Evolutionary conservation across 2,888 invertebrate genomes (phyloP), one percentile per base, ranked within the genome.

Genomic region (Anorthoa munda): DNA sequence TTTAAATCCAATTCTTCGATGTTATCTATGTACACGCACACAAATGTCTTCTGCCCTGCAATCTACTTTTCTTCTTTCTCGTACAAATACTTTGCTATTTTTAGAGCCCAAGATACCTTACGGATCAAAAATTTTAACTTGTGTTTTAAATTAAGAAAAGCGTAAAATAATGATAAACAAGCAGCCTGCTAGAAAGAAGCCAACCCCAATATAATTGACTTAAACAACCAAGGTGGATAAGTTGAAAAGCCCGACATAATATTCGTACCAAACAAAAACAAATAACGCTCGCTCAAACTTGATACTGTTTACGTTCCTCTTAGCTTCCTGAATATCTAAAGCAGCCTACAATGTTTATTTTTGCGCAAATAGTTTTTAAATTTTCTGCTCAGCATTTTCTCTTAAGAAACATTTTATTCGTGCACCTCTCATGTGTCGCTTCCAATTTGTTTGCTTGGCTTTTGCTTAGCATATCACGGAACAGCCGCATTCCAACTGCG

Each of bases 381-480:
- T 80, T 78, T 82, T 81, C 79, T 72, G 65, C 78, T 81, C 76
- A 76, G 75, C 86, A 84, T 84, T 88, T 90, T 87, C 84, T 84
- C 79, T 84, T 84, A 77, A 84, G 88, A 87, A 90, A 91, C 88
- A 89, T 89, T 90, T 90, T 90, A 88, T 89, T 88, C 87, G 81
- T 87, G 85, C 88, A 89, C 87, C 87, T 90, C 84, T 86, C 83
- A 87, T 90, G 90, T 89, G 91, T 90, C 91, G 89, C 90, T 89
- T 89, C 91, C 93, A 95, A 95, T 95, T 95, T 94, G 94, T 95
- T 95, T 94, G 91, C 93, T 92, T 92, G 92, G 92, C 93, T 93
- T 93, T 94, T 94, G 94, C 93, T 94, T 94, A 94, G 93, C 95
- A 94, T 94, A 95, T 95, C 93, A 92, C 91, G 90, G 92, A 91